phyloP scores from a whole-genome alignment of 2,797 vertebrate species.

The Carduelis carduelis region DNA sequence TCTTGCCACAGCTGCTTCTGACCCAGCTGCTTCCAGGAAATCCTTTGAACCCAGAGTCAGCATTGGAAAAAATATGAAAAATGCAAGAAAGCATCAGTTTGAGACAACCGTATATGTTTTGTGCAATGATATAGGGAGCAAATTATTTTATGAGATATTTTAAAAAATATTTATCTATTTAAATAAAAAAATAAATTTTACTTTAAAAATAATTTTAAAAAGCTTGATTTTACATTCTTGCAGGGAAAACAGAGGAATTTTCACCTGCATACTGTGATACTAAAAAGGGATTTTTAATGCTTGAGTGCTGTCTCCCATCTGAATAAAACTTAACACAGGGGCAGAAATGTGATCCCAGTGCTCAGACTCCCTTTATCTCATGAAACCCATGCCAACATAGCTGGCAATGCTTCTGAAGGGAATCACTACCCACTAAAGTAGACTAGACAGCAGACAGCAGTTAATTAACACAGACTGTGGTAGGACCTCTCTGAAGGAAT shows the following conservation, averaged over 20 bases:
- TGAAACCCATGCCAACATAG: neutral
- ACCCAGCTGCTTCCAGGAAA: neutral
- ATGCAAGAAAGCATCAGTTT: neutral
- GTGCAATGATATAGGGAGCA: neutral
- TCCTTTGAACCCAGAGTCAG: neutral
- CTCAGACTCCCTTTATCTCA: neutral
- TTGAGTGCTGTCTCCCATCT: neutral
- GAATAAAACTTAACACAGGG: neutral
- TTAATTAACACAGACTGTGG: neutral
- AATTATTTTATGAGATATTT: neutral
- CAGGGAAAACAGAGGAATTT: neutral
- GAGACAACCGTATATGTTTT: neutral
- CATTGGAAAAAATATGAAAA: neutral
- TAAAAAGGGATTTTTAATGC: neutral
- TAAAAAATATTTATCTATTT: accelerated
- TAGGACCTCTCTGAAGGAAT: neutral
- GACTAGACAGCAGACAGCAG: neutral
- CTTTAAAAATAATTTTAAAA: neutral
- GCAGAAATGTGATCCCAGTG: neutral
- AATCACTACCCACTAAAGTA: neutral
- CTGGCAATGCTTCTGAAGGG: neutral
- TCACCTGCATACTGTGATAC: neutral
- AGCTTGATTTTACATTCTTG: neutral
- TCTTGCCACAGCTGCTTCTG: neutral
- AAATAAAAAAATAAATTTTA: neutral